A percentile compares a stretch with the other conserved stretches of the same genome.
Evolutionary conservation across 1,140 invertebrate genomes (phyloP).

Genomic region (Coptotermes formosanus): DNA sequence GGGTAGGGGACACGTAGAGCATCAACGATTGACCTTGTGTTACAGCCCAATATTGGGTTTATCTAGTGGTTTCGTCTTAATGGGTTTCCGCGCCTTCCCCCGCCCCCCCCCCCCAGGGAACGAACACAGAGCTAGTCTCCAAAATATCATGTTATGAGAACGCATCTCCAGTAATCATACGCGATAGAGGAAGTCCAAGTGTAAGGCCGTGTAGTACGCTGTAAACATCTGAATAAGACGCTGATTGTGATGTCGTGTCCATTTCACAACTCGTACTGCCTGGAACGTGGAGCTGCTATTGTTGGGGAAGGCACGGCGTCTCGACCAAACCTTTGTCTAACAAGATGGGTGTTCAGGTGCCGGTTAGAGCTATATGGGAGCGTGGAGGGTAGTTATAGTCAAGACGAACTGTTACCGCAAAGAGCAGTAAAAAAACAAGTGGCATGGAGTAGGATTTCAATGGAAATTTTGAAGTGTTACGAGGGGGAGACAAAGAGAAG

Average conservation of each 20-base stretch:
- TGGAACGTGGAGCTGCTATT: not conserved
- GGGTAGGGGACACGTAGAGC: too few relatives aligned
- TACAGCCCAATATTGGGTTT: too few relatives aligned
- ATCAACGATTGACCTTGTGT: too few relatives aligned
- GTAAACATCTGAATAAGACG: not conserved
- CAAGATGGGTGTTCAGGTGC: not conserved
- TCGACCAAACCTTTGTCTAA: not conserved
- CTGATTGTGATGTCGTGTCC: not conserved
- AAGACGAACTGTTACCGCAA: not conserved
- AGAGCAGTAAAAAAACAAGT: not conserved
- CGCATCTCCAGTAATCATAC: too few relatives aligned
- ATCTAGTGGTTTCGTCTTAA: too few relatives aligned
- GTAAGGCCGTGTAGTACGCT: not conserved
- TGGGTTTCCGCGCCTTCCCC: too few relatives aligned
- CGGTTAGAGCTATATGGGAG: not conserved
- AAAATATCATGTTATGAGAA: too few relatives aligned
- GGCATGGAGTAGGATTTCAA: not conserved
- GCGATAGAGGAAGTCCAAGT: too few relatives aligned
- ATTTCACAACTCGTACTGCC: too few relatives aligned
- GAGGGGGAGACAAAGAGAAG: not conserved
- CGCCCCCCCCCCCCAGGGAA: too few relatives aligned
- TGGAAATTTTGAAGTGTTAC: slow-evolving; percentile 7
- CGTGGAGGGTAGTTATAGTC: not conserved
- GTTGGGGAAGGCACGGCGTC: not conserved
- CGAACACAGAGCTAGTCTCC: too few relatives aligned